Evolutionary conservation across 2,888 invertebrate species (phyloP).

Genomic region (Priocnemis perturbator): DNA sequence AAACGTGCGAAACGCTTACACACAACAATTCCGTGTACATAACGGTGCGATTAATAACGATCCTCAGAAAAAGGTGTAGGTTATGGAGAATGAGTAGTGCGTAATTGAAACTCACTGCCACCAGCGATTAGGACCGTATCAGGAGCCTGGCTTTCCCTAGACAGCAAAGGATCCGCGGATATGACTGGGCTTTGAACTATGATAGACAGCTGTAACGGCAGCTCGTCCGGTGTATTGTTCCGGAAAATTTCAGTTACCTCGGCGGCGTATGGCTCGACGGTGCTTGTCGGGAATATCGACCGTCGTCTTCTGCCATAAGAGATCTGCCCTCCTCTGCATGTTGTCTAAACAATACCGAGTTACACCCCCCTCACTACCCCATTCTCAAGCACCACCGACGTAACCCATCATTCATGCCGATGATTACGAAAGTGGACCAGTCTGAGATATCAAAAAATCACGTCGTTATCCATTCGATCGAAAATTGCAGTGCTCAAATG

Average conservation of each 20-base stretch:
- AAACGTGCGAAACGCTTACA: no score
- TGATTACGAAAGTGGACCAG: no score
- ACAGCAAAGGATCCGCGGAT: conserved; percentile 81
- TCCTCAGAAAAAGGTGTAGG: not conserved
- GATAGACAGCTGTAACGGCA: conserved; percentile 79
- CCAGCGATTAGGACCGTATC: conserved; percentile 78
- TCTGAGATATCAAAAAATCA: no score
- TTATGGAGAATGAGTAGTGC: no score
- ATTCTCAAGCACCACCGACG: no score
- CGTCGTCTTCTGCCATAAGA: conserved; percentile 63
- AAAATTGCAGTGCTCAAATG: no score
- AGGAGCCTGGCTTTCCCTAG: conserved; percentile 77
- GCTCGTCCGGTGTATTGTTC: conserved; percentile 67
- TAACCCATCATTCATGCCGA: no score
- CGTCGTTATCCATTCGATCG: no score
- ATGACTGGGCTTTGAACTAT: conserved; percentile 78
- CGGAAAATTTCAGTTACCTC: conserved; percentile 32
- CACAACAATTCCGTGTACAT: no score
- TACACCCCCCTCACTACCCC: no score
- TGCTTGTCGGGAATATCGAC: conserved; percentile 12
- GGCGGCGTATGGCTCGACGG: conserved; percentile 5
- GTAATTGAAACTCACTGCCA: conserved; percentile 74
- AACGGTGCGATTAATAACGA: no score
- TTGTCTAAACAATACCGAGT: conserved; percentile 39
- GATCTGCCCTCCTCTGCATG: conserved; percentile 35